Conservation (phyloP, 1,140 invertebrate genomes). For the Apolygus lucorum region DNA sequence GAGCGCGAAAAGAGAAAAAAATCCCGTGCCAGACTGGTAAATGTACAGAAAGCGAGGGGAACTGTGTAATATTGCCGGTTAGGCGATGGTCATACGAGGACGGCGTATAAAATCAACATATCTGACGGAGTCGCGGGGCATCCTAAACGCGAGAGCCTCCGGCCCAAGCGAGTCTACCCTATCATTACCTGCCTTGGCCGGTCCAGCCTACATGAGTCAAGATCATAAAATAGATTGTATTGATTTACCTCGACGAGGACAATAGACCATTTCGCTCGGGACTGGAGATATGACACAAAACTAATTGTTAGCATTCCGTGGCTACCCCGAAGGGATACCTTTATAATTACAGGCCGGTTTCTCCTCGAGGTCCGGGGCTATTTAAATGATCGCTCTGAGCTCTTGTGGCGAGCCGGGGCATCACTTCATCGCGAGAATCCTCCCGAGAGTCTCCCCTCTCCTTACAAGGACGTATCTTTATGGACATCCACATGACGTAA, state of each 20-base stretch:
- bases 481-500: constrained; percentile 10
- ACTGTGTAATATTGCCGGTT: constrained; percentile 17
- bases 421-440: constrained; percentile 10
- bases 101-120: constrained; percentile 21
- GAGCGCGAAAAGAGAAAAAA: no score
- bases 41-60: no score
- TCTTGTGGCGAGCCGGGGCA: neutral
- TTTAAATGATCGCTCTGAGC: constrained; percentile 19
- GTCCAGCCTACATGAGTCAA: constrained; percentile 15
- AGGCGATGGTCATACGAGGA: neutral
- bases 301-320: constrained; percentile 24
- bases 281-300: constrained; percentile 21
- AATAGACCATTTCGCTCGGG: constrained; percentile 20
- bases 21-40: no score
- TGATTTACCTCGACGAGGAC: constrained; percentile 22
- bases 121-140: constrained; percentile 1
- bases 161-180: constrained; percentile 4
- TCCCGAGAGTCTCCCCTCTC: neutral
- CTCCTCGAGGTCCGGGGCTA: neutral
- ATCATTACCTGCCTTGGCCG: constrained; percentile 17
- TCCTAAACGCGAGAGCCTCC: neutral
- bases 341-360: constrained; percentile 22
- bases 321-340: constrained; percentile 13
- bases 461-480: constrained; percentile 12
- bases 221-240: constrained; percentile 24